Conservation (phyloP, 2,113 vertebrate species). For the Eolophus roseicapilla region DNA sequence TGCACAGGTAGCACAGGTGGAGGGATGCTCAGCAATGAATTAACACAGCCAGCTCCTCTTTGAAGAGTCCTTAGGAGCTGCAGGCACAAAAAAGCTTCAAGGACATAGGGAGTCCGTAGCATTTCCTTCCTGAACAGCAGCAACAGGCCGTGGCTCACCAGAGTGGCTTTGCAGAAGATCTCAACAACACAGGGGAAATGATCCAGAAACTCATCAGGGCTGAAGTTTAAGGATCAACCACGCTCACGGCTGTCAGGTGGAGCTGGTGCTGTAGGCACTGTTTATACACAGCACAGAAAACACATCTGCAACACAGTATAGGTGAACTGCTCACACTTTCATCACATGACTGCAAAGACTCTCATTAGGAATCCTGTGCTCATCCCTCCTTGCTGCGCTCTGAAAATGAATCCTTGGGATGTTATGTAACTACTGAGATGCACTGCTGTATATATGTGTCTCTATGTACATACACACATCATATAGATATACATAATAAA, state of each 20-base stretch:
- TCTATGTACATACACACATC: rapidly evolving
- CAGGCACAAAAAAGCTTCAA: not conserved
- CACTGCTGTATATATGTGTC: not conserved
- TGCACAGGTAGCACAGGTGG: not conserved
- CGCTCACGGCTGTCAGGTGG: not conserved
- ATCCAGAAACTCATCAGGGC: not conserved
- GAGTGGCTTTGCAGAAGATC: not conserved
- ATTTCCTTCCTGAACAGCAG: not conserved
- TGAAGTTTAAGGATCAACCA: not conserved
- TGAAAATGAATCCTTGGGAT: not conserved
- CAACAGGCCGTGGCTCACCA: not conserved
- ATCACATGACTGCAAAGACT: not conserved
- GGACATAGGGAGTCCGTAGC: not conserved
- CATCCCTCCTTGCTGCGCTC: not conserved
- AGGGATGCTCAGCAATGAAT: not conserved
- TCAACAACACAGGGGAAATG: not conserved
- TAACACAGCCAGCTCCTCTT: not conserved
- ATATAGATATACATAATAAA: not conserved
- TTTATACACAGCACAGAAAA: rapidly evolving
- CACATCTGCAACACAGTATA: not conserved
- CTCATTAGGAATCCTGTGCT: not conserved
- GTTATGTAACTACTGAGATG: not conserved
- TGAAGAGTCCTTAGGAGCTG: not conserved
- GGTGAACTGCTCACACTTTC: not conserved
- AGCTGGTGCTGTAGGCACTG: not conserved